These are phyloP conservation scores for Catocala nupta DNA, from an alignment of 2,888 invertebrate species.

Conservation along the genomic window DNA sequence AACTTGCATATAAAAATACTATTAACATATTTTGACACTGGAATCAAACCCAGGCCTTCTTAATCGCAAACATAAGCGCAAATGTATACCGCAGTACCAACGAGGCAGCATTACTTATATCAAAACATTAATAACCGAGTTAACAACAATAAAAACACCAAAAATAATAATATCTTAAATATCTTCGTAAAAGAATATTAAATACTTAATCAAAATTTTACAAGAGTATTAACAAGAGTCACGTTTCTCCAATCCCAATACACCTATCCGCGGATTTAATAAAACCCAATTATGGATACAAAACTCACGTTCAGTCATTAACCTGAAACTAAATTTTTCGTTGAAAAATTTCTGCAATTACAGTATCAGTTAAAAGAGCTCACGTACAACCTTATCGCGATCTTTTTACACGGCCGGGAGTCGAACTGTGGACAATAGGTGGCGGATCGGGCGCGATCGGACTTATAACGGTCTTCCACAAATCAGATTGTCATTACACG, in stretches of 20 bases:
- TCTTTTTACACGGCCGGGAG: conserved; percentile 60
- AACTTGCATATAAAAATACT: too few species aligned
- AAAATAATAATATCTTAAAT: background rate
- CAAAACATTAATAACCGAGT: too few species aligned
- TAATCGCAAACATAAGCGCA: too few species aligned
- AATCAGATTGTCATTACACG: conserved; percentile 76
- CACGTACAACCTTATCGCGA: conserved; percentile 62
- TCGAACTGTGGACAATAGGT: conserved; percentile 68
- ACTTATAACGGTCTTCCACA: conserved; percentile 69
- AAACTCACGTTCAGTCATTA: conserved; percentile 47
- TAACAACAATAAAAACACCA: background rate
- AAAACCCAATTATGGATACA: conserved; percentile 17
- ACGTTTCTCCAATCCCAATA: background rate
- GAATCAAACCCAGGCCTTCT: too few species aligned
- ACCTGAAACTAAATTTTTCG: conserved; percentile 49
- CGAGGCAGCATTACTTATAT: too few species aligned
- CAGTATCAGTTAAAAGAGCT: conserved; percentile 52
- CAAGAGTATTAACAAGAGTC: background rate
- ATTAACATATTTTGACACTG: too few species aligned
- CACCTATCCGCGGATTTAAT: background rate
- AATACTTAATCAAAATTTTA: background rate
- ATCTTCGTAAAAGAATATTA: too few species aligned
- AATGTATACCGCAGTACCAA: too few species aligned
- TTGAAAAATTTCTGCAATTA: conserved; percentile 31
- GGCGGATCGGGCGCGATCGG: conserved; percentile 55